Evolutionary conservation across 2,113 vertebrate genomes (phyloP), one percentile per base, ranked within the genome.

Genomic region (Hemiscyllium ocellatum): DNA sequence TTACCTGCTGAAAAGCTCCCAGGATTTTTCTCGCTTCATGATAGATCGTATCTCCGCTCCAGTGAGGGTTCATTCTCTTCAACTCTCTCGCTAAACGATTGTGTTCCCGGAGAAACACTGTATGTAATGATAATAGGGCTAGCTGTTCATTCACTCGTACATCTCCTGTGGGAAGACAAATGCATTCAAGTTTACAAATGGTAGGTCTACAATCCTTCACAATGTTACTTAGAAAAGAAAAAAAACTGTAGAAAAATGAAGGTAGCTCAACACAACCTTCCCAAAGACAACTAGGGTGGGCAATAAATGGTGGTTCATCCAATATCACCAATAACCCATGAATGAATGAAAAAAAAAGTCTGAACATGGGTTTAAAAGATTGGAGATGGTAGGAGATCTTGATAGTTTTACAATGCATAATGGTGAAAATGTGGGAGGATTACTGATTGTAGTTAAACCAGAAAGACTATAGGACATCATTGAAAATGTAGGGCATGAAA

Each of bases 21-120:
- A 97, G 95, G 96, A 98, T 98, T 96, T 98, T 98, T 83, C 98
- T 97, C 22, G 97, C 66, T 96, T 98, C 98, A 91, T 98, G 97
- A 96, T 97, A 98, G 68, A 97, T 96, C 0, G 96, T 97, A 96
- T 98, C 98, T 20, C 97, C 96, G 96, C 97, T 97, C 98, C 98
- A 98, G 0, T 97, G 96, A 0, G 96, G 97, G 96, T 98, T 98
- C 0, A 98, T 4, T 6, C 42, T 96, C 69, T 96, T 97, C 87
- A 98, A 97, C 3, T 61, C 61, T 5, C 97, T 97, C 3, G 98
- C 97, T 96, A 98, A 95, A 1, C 98, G 97, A 97, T 98, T 98
- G 95, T 98, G 98, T 83, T 98, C 98, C 4, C 98, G 97, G 96
- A 98, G 0, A 33, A 98, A 98, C 76, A 98, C n/a, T 0, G 97